A percentile compares a stretch with the other conserved stretches of the same genome.
These are phyloP conservation scores for Drosophila nikananu DNA, from an alignment of 1,140 invertebrate species.

Conservation along the genomic window DNA sequence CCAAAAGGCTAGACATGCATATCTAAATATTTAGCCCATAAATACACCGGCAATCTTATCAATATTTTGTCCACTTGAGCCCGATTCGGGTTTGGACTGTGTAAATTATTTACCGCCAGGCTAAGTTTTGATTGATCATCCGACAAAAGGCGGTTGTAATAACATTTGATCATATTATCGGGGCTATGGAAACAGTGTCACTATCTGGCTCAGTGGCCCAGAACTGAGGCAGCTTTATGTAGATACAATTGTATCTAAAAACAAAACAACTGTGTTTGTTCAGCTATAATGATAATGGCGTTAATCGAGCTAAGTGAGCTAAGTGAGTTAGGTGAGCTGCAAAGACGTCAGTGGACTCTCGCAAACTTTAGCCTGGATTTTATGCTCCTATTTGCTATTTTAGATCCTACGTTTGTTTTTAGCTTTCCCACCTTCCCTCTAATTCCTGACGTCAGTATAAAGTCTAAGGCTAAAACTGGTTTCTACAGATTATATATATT, in stretches of 20 bases:
- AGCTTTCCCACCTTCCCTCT: slow-evolving; percentile 2
- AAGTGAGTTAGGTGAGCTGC: slow-evolving; percentile 17
- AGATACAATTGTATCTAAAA: slow-evolving; percentile 30
- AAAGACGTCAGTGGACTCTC: slow-evolving; percentile 45
- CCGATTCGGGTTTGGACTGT: slow-evolving; percentile 23
- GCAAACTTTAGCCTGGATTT: slow-evolving; percentile 24
- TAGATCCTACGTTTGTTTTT: slow-evolving; percentile 29
- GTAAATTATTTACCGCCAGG: slow-evolving; percentile 33
- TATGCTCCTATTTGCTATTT: slow-evolving; percentile 32
- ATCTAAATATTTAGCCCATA: slow-evolving; percentile 43
- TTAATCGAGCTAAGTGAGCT: slow-evolving; percentile 30
- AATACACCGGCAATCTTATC: slow-evolving; percentile 45
- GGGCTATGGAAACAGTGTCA: slow-evolving; percentile 29
- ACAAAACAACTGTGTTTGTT: slow-evolving; percentile 52
- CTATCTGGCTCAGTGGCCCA: slow-evolving; percentile 28
- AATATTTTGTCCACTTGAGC: slow-evolving; percentile 25
- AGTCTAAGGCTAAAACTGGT: not conserved
- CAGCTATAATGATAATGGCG: slow-evolving; percentile 39
- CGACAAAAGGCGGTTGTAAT: slow-evolving; percentile 18
- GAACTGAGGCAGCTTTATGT: slow-evolving; percentile 15
- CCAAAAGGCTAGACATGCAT: slow-evolving; percentile 43
- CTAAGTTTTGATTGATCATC: slow-evolving; percentile 36
- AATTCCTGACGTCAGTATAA: slow-evolving; percentile 38
- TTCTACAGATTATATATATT: not conserved
- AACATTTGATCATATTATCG: slow-evolving; percentile 23